phyloP scores from a whole-genome alignment of 2,113 vertebrate species.

The Amphilophus citrinellus region DNA sequence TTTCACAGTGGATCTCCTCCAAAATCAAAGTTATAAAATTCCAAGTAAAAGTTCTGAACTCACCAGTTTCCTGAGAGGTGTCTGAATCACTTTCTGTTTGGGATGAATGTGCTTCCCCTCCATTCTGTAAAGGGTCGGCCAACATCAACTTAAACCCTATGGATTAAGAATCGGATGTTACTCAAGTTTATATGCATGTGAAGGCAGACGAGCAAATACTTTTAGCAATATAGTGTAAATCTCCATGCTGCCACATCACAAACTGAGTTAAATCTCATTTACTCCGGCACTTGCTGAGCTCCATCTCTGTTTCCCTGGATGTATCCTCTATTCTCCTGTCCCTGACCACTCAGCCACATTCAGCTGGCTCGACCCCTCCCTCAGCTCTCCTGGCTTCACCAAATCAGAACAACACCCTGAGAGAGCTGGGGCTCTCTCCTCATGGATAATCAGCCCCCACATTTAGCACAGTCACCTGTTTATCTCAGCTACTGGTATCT shows the following conservation, averaged over 20 bases:
- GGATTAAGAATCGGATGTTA: background rate
- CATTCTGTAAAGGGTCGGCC: background rate
- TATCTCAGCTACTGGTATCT: accelerated
- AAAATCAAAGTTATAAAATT: no score
- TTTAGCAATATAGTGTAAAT: background rate
- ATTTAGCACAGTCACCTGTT: background rate
- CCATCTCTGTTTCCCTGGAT: background rate
- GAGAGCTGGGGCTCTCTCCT: accelerated
- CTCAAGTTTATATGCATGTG: background rate
- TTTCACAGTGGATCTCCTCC: no score
- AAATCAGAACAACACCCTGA: background rate
- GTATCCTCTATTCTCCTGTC: accelerated
- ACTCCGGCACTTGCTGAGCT: background rate
- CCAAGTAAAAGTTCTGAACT: no score
- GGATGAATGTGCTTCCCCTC: background rate
- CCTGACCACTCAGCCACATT: background rate
- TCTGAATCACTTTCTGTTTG: background rate
- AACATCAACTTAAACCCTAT: no score
- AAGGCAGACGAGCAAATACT: background rate
- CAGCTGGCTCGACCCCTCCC: no score
- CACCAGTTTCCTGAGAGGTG: background rate
- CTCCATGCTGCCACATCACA: background rate
- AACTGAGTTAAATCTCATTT: background rate
- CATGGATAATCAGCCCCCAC: background rate
- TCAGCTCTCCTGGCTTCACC: background rate